Evolutionary conservation across 2,113 vertebrate species (phyloP), one percentile per base, ranked within the genome.

Genomic region (Onychorhynchus coronatus): DNA sequence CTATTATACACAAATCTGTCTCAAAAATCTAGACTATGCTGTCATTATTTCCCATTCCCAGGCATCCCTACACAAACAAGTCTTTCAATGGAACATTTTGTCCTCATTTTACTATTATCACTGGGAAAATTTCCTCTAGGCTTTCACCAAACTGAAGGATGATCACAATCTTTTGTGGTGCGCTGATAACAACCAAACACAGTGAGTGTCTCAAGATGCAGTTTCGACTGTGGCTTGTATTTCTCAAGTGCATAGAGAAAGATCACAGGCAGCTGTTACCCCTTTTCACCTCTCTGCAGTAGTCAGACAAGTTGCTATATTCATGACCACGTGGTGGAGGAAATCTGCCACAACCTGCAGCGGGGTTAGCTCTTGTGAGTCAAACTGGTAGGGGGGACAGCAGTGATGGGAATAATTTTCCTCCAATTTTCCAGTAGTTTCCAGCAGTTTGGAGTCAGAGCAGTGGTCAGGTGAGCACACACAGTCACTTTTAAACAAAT

Each of bases 391-490:
- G 1, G 5, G n/a, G 23, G 6, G 16, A 76, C 85, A 88, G 9
- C 25, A 71, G 16, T 20, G 24, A 63, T 21, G 33, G n/a, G 58
- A 59, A 76, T 53, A 39, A 28, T 72, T 78, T 67, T 1, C 31
- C 12, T 13, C 49, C 25, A 21, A 79, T 70, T 72, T 76, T 71
- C 35, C 27, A 65, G 30, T 19, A 63, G 14, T 50, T 50, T 50
- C 27, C 55, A 77, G 22, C 22, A 42, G 13, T 33, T 33, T 23
- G 28, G 24, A 70, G 33, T 16, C 5, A 7, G 33, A 96, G 24
- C 35, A 52, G 41, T 9, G 21, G n/a, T 28, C 30, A 41, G 18
- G 33, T 0, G 0, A 79, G 27, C 1, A 2, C 13, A 11, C 28
- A 62, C 4, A 68, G 37, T 11, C 35, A 31, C 37, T 56, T 68